These are phyloP conservation scores for Trachelipus rathkii DNA, from an alignment of 1,140 invertebrate genomes.

Conservation along the genomic window DNA sequence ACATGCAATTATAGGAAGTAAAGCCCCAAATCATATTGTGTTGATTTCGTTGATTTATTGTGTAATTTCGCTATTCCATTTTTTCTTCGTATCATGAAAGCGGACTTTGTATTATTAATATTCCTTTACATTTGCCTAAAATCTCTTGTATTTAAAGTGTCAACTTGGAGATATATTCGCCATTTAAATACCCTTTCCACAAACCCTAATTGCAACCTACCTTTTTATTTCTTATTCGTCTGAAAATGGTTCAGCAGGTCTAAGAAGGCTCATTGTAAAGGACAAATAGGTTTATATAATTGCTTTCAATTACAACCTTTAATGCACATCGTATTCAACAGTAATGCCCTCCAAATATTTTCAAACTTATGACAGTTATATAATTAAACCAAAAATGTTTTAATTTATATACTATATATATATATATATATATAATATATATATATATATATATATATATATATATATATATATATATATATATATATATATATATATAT, in stretches of 20 bases:
- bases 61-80: not conserved
- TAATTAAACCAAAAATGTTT: no score
- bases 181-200: not conserved
- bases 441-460: conserved; percentile 12
- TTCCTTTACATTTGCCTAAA: not conserved
- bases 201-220: not conserved
- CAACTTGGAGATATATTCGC: not conserved
- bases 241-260: not conserved
- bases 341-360: not conserved
- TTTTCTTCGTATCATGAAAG: not conserved
- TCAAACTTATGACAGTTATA: no score
- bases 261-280: no score
- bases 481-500: conserved; percentile 31
- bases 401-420: no score
- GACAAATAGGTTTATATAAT: no score
- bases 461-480: conserved; percentile 31
- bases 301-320: no score
- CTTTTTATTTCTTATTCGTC: no score
- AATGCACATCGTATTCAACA: no score
- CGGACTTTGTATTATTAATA: not conserved
- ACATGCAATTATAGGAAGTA: not conserved
- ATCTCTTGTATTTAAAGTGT: conserved; percentile 10
- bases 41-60: conserved; percentile 7
- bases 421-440: not conserved
- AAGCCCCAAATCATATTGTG: not conserved